Percentiles rank a stretch among this genome's conserved stretches.
Conservation (phyloP, 2,113 vertebrate genomes). For the Castor canadensis region DNA sequence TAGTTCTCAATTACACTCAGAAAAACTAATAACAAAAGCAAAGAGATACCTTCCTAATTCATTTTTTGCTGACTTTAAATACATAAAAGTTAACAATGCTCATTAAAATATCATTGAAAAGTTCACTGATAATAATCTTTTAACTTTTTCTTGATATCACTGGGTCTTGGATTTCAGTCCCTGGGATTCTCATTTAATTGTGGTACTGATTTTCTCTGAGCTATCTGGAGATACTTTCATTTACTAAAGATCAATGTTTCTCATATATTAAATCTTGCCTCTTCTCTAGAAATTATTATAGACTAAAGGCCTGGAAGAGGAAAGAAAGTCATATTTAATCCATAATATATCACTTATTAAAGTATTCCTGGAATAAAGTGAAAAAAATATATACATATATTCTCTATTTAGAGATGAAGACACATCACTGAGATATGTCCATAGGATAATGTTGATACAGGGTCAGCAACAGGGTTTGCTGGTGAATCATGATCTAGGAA, state of each 20-base stretch:
- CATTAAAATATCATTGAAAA: slow-evolving; percentile 1
- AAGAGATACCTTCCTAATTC: neutral
- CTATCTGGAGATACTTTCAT: neutral
- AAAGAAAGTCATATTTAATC: slow-evolving; percentile 14
- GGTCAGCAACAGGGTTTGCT: neutral
- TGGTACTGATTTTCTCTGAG: slow-evolving; percentile 39
- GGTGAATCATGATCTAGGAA: neutral
- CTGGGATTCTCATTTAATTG: neutral
- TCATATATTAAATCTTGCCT: slow-evolving; percentile 55
- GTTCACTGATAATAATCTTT: neutral
- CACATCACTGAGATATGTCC: neutral
- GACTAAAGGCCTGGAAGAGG: slow-evolving; percentile 8
- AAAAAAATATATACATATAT: neutral
- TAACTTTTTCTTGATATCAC: neutral
- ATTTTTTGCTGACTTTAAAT: slow-evolving; percentile 55
- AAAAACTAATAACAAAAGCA: slow-evolving; percentile 30
- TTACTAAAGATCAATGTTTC: slow-evolving; percentile 61
- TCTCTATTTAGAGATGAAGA: neutral
- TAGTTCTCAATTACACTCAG: slow-evolving; percentile 46
- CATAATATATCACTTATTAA: slow-evolving; percentile 8
- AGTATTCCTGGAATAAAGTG: neutral
- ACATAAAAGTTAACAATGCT: slow-evolving; percentile 3
- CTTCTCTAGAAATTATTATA: slow-evolving; percentile 37
- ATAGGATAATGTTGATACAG: neutral
- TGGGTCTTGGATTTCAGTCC: neutral